Percentiles rank a stretch among this genome's conserved stretches.
These are phyloP conservation scores for Grammomys dolichurus DNA, from an alignment of 2,113 vertebrate genomes.

Conservation along the genomic window DNA sequence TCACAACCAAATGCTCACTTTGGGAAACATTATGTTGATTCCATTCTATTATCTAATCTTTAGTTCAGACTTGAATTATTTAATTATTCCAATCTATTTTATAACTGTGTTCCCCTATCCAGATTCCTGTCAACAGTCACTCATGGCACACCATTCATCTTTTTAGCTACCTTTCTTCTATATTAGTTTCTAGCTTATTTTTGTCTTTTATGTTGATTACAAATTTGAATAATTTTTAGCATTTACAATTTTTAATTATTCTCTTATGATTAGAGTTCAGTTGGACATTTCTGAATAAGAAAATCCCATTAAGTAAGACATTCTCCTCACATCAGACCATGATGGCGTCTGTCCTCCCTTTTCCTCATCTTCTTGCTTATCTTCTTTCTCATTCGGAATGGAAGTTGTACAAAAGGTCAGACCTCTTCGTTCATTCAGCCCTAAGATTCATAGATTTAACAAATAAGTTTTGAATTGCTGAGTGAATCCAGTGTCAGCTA, in stretches of 20 bases:
- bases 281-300: neutral
- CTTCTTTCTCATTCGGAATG: neutral
- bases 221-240: slow-evolving; percentile 43
- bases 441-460: neutral
- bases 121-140: neutral
- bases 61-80: slow-evolving; percentile 18
- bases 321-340: neutral
- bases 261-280: slow-evolving; percentile 5
- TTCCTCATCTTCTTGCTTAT: neutral
- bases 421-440: neutral
- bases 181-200: neutral
- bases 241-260: neutral
- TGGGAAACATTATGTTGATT: neutral
- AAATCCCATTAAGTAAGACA: neutral
- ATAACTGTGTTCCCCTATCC: neutral
- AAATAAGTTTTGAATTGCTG: neutral
- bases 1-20: neutral
- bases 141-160: neutral
- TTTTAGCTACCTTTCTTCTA: neutral
- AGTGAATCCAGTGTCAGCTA: neutral
- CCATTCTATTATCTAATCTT: neutral
- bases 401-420: neutral
- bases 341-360: neutral
- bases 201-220: slow-evolving; percentile 6
- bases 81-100: neutral